Percentiles rank a stretch among this genome's conserved stretches.
Evolutionary conservation across 2,888 invertebrate genomes (phyloP).

Genomic region (Glyphotaelius pellucidus): DNA sequence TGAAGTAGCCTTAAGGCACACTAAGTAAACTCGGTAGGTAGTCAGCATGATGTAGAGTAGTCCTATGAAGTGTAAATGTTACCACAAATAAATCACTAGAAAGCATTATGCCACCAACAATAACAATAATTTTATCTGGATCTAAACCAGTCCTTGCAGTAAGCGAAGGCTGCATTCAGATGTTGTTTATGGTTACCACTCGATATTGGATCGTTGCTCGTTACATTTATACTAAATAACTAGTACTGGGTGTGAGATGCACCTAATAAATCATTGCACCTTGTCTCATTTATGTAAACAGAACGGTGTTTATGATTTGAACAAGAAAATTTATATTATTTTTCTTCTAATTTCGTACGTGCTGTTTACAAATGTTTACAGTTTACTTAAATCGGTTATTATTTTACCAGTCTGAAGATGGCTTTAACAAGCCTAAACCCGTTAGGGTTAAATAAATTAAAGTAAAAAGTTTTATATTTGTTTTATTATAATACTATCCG

Average conservation of each 20-base stretch:
- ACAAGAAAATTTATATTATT: not conserved
- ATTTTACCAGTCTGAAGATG: too few species aligned
- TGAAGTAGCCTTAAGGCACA: conserved; percentile 27
- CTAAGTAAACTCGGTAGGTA: not conserved
- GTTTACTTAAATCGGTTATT: too few species aligned
- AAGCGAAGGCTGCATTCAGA: not conserved
- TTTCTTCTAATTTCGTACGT: too few species aligned
- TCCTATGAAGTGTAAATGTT: conserved; percentile 39
- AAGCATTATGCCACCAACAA: conserved; percentile 25
- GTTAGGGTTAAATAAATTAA: too few species aligned
- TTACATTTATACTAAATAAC: not conserved
- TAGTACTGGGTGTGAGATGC: not conserved
- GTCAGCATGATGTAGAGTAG: not conserved
- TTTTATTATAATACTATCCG: too few species aligned
- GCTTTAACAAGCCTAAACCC: too few species aligned
- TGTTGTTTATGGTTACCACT: not conserved
- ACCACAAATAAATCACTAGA: conserved; percentile 30
- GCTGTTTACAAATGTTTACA: too few species aligned
- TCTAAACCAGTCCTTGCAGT: not conserved
- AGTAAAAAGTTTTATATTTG: too few species aligned
- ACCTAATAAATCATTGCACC: not conserved
- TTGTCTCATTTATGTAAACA: not conserved
- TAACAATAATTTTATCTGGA: conserved; percentile 19
- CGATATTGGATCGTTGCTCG: not conserved
- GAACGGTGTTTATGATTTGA: not conserved